Evolutionary conservation across 2,113 vertebrate genomes (phyloP), one percentile per base, ranked within the genome.

Genomic region (Hyperopisus bebe): DNA sequence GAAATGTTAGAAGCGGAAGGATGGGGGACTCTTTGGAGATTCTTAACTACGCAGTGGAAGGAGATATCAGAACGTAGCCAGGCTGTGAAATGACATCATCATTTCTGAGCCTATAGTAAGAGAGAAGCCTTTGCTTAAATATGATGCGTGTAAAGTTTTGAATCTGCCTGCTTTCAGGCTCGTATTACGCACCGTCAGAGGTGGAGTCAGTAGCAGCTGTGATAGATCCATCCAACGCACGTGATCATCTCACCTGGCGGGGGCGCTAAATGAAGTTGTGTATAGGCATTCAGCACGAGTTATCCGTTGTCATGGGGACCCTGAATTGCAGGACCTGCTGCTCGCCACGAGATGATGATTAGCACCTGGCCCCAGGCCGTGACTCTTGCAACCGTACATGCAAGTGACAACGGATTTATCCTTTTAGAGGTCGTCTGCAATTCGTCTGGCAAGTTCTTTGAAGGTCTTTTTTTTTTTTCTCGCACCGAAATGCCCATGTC

Each of bases 281-380:
- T 91, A 92, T 91, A 92, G 90, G 89, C 89, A 88, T 88, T 90
- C 83, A 58, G 91, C 8, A 70, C 46, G 15, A 85, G 90, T 66
- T 91, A 89, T 86, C 84, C 5, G 92, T 92, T 91, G 93, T 93
- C 92, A 92, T 92, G 91, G 92, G 66, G 89, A 92, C 86, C 74
- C 62, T 42, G 55, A 19, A 89, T 90, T 86, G 82, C 62, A 31
- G 87, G 89, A 82, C 44, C 74, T 82, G 21, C 84, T 48, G 88
- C 89, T 70, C 31, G 62, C 84, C 85, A 89, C 86, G 85, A 90
- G 85, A 91, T 87, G 90, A 83, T 91, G 92, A 92, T 92, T 92
- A 92, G 91, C 47, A 66, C 42, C 85, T 91, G 90, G 91, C 91
- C 89, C 51, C 46, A 17, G 77, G 86, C 89, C 91, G 87, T 66